Evolutionary conservation across 2,888 invertebrate species (phyloP).

Genomic region (Dasypolia templi): DNA sequence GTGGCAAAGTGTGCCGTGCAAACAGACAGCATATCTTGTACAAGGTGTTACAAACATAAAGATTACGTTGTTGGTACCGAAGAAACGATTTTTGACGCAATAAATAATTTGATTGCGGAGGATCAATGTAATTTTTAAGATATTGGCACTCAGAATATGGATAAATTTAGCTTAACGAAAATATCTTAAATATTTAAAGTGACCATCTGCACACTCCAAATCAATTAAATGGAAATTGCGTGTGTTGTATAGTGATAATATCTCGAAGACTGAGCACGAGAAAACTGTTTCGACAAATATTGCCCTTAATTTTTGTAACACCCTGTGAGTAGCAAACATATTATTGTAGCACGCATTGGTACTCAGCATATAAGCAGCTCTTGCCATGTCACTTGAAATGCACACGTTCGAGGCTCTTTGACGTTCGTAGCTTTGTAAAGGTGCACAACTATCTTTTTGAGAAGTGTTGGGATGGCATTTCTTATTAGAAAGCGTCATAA

Average conservation of each 20-base stretch:
- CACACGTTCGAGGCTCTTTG: slow-evolving; percentile 55
- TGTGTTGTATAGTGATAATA: not conserved
- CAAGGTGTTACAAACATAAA: slow-evolving; percentile 29
- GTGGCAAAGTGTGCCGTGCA: slow-evolving; percentile 45
- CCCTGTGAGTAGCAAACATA: slow-evolving; percentile 40
- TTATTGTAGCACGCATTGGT: slow-evolving; percentile 29
- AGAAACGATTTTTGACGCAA: not conserved
- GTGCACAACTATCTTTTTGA: slow-evolving; percentile 39
- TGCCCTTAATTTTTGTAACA: slow-evolving; percentile 6
- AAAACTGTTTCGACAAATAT: not conserved
- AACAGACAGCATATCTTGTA: slow-evolving; percentile 40
- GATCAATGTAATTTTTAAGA: not conserved
- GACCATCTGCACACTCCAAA: not conserved
- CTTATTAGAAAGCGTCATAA: slow-evolving; percentile 19
- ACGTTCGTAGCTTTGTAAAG: slow-evolving; percentile 48
- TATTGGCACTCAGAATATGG: not conserved
- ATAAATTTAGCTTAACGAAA: not conserved
- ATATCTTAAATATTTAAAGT: not conserved
- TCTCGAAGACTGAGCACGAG: not conserved
- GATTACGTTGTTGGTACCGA: not conserved
- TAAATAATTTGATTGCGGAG: not conserved
- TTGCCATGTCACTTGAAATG: slow-evolving; percentile 49
- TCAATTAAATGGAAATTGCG: too few species aligned
- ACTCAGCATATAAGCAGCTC: slow-evolving; percentile 49
- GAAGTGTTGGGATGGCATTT: slow-evolving; percentile 18